These are phyloP conservation scores for Myotis vivesi DNA, from an alignment of 2,797 vertebrate genomes.

Conservation along the genomic window DNA sequence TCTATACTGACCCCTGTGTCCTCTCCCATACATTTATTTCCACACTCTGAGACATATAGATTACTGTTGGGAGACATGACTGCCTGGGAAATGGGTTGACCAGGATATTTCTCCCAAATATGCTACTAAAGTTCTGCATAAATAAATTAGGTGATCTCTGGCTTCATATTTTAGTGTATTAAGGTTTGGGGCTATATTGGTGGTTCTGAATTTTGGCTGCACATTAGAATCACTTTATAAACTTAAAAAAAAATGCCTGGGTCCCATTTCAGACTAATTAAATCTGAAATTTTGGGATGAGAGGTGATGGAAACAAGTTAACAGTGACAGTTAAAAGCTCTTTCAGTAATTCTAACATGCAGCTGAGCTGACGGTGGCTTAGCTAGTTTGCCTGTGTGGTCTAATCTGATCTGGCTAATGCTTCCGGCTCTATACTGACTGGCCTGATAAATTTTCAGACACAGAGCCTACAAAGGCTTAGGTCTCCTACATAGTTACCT, in stretches of 20 bases:
- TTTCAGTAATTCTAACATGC: background rate
- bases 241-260: background rate
- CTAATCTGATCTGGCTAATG: background rate
- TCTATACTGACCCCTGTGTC: background rate
- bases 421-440: background rate
- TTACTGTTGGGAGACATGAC: background rate
- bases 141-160: background rate
- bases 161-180: background rate
- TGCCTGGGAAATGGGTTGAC: background rate
- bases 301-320: background rate
- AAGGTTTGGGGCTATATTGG: background rate
- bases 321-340: background rate
- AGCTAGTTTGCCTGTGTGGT: background rate
- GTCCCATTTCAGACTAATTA: background rate
- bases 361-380: background rate
- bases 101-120: background rate
- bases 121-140: background rate
- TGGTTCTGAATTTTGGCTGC: background rate
- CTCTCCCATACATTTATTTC: background rate
- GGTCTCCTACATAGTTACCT: background rate
- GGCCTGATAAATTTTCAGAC: background rate
- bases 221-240: background rate
- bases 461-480: background rate
- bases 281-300: background rate
- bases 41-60: background rate